Evolutionary conservation across 2,113 vertebrate species (phyloP).

Genomic region (Podarcis cretensis): DNA sequence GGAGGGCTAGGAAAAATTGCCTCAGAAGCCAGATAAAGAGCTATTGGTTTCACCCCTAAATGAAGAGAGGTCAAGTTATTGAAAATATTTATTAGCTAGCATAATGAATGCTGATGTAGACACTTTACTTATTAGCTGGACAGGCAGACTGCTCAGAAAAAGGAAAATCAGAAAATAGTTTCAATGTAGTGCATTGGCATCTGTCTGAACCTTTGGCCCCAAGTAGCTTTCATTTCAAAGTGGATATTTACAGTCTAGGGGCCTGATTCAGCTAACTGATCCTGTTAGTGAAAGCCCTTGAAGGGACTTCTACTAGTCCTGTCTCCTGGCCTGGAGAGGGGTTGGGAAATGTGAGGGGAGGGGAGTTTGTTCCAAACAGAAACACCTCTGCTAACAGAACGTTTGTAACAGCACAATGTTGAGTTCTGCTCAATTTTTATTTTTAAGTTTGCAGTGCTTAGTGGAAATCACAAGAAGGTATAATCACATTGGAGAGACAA

Average conservation of each 20-base stretch:
- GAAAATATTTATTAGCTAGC: constrained; percentile 22
- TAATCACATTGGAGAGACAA: neutral
- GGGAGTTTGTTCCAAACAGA: too few relatives aligned
- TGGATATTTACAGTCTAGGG: neutral
- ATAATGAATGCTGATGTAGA: constrained; percentile 29
- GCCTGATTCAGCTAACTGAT: too few relatives aligned
- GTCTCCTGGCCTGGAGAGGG: too few relatives aligned
- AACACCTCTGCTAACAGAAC: too few relatives aligned
- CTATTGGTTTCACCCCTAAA: neutral
- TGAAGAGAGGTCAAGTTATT: neutral
- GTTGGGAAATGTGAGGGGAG: too few relatives aligned
- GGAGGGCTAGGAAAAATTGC: neutral
- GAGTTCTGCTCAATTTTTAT: too few relatives aligned
- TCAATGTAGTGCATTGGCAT: neutral
- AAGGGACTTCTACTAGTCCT: too few relatives aligned
- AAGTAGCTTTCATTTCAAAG: neutral
- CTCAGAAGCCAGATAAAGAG: neutral
- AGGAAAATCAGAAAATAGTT: neutral
- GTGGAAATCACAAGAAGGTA: too few relatives aligned
- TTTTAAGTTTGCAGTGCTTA: too few relatives aligned
- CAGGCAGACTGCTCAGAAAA: neutral
- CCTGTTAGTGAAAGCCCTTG: too few relatives aligned
- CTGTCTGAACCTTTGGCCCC: neutral
- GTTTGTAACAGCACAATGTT: too few relatives aligned
- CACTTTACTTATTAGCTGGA: constrained; percentile 21